Percentiles rank a stretch among this genome's conserved stretches.
Evolutionary conservation across 2,113 vertebrate species (phyloP).

Genomic region (Formicarius rufipectus): DNA sequence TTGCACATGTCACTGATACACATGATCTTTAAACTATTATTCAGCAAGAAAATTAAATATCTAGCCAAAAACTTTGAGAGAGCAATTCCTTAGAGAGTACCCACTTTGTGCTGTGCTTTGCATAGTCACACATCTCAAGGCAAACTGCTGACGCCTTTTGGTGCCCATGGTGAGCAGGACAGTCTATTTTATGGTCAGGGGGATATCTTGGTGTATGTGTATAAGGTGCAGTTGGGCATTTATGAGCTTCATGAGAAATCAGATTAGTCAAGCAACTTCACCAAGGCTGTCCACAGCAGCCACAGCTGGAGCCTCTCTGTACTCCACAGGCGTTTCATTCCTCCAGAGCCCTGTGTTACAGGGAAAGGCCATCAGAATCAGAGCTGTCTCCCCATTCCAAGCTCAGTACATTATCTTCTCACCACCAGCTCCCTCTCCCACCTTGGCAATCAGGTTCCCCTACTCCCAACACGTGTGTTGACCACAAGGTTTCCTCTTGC

Average conservation of each 20-base stretch:
- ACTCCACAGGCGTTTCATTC: background rate
- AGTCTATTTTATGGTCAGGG: rapidly evolving
- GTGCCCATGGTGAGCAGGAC: rapidly evolving
- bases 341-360: background rate
- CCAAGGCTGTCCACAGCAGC: background rate
- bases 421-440: background rate
- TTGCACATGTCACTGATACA: background rate
- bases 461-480: background rate
- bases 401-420: background rate
- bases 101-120: background rate
- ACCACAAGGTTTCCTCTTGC: background rate
- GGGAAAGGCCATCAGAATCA: background rate
- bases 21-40: slow-evolving; percentile 21
- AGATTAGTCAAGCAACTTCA: background rate
- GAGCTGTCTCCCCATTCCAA: background rate
- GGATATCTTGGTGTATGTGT: rapidly evolving
- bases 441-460: background rate
- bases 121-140: background rate
- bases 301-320: rapidly evolving
- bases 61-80: background rate
- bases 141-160: background rate
- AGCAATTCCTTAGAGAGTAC: background rate
- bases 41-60: slow-evolving; percentile 35
- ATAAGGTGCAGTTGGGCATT: background rate
- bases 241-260: background rate